Conservation (phyloP, 2,888 invertebrate genomes). For the Stramonita haemastoma region DNA sequence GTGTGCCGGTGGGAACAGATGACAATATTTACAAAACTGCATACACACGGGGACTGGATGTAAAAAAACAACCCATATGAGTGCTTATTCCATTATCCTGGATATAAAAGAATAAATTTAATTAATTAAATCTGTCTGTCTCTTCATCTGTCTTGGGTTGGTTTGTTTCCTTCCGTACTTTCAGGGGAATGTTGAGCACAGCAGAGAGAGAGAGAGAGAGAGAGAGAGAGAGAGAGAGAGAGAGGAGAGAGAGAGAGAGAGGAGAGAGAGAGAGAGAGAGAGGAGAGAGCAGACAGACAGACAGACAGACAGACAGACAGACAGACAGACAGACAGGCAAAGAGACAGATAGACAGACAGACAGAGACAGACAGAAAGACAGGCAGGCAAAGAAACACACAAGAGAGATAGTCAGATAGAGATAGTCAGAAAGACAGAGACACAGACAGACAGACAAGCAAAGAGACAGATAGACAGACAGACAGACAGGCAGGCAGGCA, state of each 20-base stretch:
- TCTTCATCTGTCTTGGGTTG: not conserved
- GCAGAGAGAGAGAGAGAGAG: not conserved
- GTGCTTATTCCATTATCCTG: too few relatives aligned
- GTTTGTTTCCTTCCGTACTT: not conserved
- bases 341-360: too few relatives aligned
- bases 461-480: not conserved
- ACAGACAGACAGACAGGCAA: not conserved
- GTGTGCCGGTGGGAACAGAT: too few relatives aligned
- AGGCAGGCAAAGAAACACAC: too few relatives aligned
- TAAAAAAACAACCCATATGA: too few relatives aligned
- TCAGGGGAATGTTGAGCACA: not conserved
- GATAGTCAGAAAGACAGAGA: not conserved
- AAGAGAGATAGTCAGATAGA: not conserved
- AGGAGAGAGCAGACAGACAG: slow-evolving; percentile 1
- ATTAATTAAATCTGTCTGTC: too few relatives aligned
- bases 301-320: slow-evolving; percentile 15
- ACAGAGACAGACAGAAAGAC: not conserved
- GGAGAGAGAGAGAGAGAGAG: not conserved
- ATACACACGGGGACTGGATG: too few relatives aligned
- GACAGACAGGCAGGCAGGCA: not conserved
- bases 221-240: not conserved
- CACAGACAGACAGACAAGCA: not conserved
- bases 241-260: not conserved
- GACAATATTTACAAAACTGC: too few relatives aligned
- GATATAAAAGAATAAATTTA: too few relatives aligned